A percentile compares a stretch with the other conserved stretches of the same genome.
Conservation (phyloP, 2,113 vertebrate species). For the Anser brachyrhynchus region DNA sequence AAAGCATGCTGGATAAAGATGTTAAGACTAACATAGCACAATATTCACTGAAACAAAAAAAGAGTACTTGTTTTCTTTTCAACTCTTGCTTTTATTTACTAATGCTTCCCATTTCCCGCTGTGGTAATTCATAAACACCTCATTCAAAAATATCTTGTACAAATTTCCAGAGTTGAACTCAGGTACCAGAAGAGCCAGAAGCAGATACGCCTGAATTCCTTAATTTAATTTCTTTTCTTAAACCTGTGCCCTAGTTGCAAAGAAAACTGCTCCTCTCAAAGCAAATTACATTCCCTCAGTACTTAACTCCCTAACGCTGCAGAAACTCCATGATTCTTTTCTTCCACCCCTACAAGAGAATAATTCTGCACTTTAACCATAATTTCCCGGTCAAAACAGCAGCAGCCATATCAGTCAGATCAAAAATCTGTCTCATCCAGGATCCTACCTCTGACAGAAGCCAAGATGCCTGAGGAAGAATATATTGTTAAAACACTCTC, state of each 20-base stretch:
- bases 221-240: neutral
- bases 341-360: neutral
- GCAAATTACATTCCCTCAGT: neutral
- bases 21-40: neutral
- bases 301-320: neutral
- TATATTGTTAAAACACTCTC: neutral
- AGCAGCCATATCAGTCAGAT: neutral
- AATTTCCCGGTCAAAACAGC: neutral
- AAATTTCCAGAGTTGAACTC: constrained; percentile 17
- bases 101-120: neutral
- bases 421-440: constrained; percentile 7
- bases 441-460: neutral
- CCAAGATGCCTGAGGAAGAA: constrained; percentile 19
- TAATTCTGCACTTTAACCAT: neutral
- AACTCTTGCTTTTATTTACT: neutral
- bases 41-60: neutral
- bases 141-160: neutral
- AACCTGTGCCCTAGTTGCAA: neutral
- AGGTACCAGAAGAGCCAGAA: neutral
- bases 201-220: neutral
- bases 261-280: neutral
- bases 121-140: neutral
- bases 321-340: neutral
- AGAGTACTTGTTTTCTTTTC: neutral
- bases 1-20: constrained; percentile 5